Evolutionary conservation across 2,797 vertebrate genomes (phyloP), one percentile per base, ranked within the genome.

Genomic region (Notolabrus celidotus): DNA sequence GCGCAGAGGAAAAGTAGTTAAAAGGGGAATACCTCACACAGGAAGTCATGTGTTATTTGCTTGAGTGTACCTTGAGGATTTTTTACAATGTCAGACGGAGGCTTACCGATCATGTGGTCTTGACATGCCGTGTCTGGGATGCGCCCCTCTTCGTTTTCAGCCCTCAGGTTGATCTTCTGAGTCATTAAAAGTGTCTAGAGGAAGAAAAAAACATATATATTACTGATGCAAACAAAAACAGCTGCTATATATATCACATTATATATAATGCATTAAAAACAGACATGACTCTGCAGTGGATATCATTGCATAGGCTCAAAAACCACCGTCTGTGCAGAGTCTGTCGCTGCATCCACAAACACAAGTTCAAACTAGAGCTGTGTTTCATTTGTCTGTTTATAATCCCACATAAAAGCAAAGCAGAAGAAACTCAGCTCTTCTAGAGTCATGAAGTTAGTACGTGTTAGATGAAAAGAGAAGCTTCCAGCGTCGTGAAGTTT

Each of bases 41-140:
- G 34, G 36, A 14, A 36, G 34, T 36, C 34, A 14, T 2, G 3
- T 12, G 10, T 14, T 36, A 11, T 36, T 11, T 36, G 14, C 2
- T 36, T 36, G 1, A 12, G 14, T 2, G 1, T 34, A 36, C 4
- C 11, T 46, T 23, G 4, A 3, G 4, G 19, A 31, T 29, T 31
- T 31, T n/a, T 31, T 45, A 45, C 4, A 3, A 9, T 14, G 27
- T 27, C 11, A 46, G 1, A 22, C 1, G 10, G 11, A 10, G 75
- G 41, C 89, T 91, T 93, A 98, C 97, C 97, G 84, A 96, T 93
- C 87, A 93, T 89, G 80, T 95, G 95, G 88, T 92, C 97, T 87
- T 96, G 96, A 92, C 95, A 94, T 10, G 91, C 74, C 9, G 93
- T 72, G 41, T 95, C 95, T 51, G 88, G 75, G 70, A 91, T 77